Evolutionary conservation across 92 coral and sea anemone species (phyloP).

Genomic region (Epizoanthus ramosus): DNA sequence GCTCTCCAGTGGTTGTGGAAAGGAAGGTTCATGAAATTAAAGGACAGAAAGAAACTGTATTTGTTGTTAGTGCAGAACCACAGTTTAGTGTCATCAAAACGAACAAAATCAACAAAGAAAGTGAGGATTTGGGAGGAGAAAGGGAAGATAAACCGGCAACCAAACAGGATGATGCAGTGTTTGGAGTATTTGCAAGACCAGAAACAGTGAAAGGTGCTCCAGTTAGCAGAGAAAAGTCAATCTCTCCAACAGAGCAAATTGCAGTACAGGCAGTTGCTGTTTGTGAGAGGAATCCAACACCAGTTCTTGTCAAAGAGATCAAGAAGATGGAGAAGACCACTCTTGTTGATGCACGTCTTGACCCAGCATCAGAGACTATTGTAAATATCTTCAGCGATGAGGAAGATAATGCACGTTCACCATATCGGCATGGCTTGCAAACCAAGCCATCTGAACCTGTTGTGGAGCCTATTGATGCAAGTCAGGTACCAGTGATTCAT

Average conservation of each 20-base stretch:
- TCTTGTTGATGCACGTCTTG: slow-evolving; percentile 38
- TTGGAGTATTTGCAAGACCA: slow-evolving; percentile 32
- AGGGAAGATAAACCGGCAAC: neutral
- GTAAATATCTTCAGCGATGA: slow-evolving; percentile 30
- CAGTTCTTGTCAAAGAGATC: slow-evolving; percentile 26
- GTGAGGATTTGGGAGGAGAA: neutral
- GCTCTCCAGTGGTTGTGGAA: slow-evolving; percentile 27
- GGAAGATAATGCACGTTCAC: slow-evolving; percentile 32
- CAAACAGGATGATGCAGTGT: neutral
- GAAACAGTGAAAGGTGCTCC: slow-evolving; percentile 24
- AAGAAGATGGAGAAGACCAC: slow-evolving; percentile 23
- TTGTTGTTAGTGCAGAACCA: slow-evolving; percentile 52
- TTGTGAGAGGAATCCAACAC: neutral
- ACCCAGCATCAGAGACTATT: slow-evolving; percentile 37
- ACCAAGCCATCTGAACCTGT: slow-evolving; percentile 17
- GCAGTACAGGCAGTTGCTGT: slow-evolving; percentile 30
- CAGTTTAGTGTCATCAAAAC: slow-evolving; percentile 1
- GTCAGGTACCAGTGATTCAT: slow-evolving; percentile 36
- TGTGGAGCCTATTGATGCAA: slow-evolving; percentile 31
- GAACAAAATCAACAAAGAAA: neutral
- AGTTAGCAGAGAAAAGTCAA: slow-evolving; percentile 4
- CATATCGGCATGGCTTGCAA: slow-evolving; percentile 12
- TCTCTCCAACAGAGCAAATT: slow-evolving; percentile 20
- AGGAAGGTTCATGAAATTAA: slow-evolving; percentile 14
- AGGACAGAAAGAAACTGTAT: slow-evolving; percentile 47